These are phyloP conservation scores for Ovibos moschatus DNA, from an alignment of 2,113 vertebrate genomes.

Conservation along the genomic window DNA sequence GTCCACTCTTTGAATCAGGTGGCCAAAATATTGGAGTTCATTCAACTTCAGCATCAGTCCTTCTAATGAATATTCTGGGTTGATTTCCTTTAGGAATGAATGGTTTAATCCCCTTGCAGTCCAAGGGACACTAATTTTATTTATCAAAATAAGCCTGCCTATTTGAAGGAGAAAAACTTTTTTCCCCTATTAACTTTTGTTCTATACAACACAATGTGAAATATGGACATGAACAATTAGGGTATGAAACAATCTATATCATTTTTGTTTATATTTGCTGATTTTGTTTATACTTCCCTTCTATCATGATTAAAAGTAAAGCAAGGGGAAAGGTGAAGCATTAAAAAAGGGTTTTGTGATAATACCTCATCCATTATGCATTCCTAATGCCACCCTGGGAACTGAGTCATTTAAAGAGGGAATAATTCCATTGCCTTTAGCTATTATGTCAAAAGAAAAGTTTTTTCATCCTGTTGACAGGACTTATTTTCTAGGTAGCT, in stretches of 20 bases:
- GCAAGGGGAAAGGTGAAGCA: background rate
- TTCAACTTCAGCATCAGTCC: background rate
- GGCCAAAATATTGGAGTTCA: background rate
- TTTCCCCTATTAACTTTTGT: background rate
- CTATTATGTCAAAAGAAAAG: background rate
- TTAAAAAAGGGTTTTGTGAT: background rate
- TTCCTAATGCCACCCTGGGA: background rate
- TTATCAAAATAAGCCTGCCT: background rate
- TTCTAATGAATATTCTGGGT: background rate
- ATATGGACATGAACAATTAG: background rate
- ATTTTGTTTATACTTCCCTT: background rate
- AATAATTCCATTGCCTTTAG: background rate
- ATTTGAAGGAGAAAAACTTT: background rate
- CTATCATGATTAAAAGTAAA: background rate
- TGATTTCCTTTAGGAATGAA: background rate
- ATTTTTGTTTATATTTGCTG: background rate
- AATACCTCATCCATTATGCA: background rate
- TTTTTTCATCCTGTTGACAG: background rate
- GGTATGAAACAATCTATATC: background rate
- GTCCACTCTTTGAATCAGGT: background rate
- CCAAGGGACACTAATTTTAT: background rate
- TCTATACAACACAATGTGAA: background rate
- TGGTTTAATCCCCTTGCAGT: background rate
- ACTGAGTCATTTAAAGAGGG: background rate
- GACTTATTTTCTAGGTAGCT: conserved; percentile 10